Percentiles rank a stretch among this genome's conserved stretches.
Evolutionary conservation across 2,888 invertebrate genomes (phyloP).

Genomic region (Metacarcinus magister): DNA sequence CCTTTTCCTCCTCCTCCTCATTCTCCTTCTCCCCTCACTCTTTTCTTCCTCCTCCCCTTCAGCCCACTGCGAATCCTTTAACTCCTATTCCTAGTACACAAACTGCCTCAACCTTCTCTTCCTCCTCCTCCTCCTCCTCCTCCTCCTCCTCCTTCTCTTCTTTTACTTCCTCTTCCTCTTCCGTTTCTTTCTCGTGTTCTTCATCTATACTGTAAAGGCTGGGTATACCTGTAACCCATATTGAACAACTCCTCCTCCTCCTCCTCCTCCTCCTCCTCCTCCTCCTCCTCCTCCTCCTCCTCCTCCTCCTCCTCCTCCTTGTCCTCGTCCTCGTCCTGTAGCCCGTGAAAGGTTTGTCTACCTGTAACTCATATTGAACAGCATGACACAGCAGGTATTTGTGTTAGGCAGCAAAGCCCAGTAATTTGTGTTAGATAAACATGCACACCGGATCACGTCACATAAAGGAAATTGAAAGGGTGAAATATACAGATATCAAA

Average conservation of each 20-base stretch:
- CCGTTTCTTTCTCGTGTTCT: not conserved
- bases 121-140: conserved; percentile 26
- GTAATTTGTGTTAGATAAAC: conserved; percentile 12
- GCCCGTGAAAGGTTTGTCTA: not conserved
- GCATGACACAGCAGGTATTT: not conserved
- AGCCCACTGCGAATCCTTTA: too few relatives aligned
- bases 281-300: not conserved
- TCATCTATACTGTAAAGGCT: too few relatives aligned
- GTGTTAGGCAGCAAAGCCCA: not conserved
- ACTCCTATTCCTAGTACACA: not conserved
- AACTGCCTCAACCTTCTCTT: not conserved
- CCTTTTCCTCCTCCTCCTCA: not conserved
- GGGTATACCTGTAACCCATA: too few relatives aligned
- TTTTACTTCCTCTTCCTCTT: not conserved
- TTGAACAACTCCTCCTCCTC: not conserved
- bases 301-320: not conserved
- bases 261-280: not conserved
- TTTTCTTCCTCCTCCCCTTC: not conserved
- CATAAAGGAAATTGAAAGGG: conserved; percentile 36
- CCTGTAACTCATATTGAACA: not conserved
- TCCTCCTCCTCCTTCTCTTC: conserved; percentile 14
- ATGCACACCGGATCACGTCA: not conserved
- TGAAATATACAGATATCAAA: conserved; percentile 41
- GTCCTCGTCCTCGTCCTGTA: not conserved
- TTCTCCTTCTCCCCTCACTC: not conserved